Percentiles rank a stretch among this genome's conserved stretches.
Conservation (phyloP, 2,113 vertebrate genomes). For the Melospiza melodia region DNA sequence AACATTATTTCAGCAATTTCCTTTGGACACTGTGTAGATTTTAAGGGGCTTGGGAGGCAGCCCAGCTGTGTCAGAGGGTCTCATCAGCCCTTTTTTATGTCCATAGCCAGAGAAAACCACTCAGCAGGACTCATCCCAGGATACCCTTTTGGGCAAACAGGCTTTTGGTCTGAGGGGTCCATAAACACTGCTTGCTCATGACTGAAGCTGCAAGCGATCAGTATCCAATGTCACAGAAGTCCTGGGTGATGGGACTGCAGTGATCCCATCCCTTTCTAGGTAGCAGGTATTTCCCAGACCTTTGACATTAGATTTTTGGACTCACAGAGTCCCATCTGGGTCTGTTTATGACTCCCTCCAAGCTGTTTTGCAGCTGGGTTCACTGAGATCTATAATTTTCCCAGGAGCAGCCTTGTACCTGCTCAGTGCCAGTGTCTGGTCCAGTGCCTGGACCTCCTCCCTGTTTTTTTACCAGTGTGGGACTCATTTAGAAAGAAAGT, state of each 20-base stretch:
- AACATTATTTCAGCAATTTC: background rate
- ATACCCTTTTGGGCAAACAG: background rate
- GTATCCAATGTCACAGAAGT: background rate
- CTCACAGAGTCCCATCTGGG: background rate
- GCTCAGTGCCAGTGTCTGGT: background rate
- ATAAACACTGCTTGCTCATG: background rate
- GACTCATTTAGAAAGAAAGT: background rate
- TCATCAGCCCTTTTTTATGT: background rate
- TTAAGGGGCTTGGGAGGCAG: background rate
- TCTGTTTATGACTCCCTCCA: background rate
- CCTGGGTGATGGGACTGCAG: background rate
- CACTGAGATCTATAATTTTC: background rate
- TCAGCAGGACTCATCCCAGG: background rate
- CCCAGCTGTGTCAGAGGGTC: background rate
- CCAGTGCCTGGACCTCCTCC: background rate
- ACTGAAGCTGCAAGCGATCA: background rate
- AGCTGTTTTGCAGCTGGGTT: background rate
- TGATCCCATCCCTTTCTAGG: background rate
- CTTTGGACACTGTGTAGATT: background rate
- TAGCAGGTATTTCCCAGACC: background rate
- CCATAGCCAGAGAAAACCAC: background rate
- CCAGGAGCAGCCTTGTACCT: background rate
- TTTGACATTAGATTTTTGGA: background rate
- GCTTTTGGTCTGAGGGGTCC: background rate
- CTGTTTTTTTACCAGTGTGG: background rate